Evolutionary conservation across 2,888 invertebrate genomes (phyloP), one percentile per base, ranked within the genome.

Genomic region (Eumacrocentrus americanus): DNA sequence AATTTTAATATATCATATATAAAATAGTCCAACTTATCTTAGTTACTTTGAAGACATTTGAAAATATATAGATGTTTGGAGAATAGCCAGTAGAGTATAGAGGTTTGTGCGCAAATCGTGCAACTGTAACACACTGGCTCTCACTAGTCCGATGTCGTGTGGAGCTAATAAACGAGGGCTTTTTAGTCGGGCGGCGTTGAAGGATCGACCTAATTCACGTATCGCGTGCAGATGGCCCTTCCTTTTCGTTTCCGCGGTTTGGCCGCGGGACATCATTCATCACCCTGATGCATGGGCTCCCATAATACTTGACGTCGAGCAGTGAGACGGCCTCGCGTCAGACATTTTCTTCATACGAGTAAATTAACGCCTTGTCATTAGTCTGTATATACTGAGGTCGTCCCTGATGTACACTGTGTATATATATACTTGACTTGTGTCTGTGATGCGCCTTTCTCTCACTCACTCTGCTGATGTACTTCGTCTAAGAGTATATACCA

Each of bases 201-300:
- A 70, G 69, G 70, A 70, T 72, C 67, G 68, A 65, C 62, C 68
- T 70, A 72, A 75, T 71, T 70, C 70, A 67, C 71, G 68, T 71
- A 74, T 75, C 70, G 72, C 73, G 73, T 74, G 76, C 70, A 74
- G 66, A 72, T 70, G 72, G 62, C 64, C 62, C 63, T 56, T 57
- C 52, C 67, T 68, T 68, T 69, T 68, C 67, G 67, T 74, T 71
- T 68, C 64, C 56, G 64, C 61, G 65, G 63, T 66, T 62, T 65
- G 64, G 67, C 71, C 72, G 67, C 73, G 69, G 67, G 70, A 72
- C 74, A 51, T 37, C 51, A 51, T 51, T 35, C 20, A 51, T 51
- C 51, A 51, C 12, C 9, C 20, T 20, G 34, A 9, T 37, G 37
- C 20, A 29, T 29, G 29, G 29, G 29, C 29, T 29, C 22, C 4